These are phyloP conservation scores for Crotalus horridus DNA, from an alignment of 2,113 vertebrate genomes.

Conservation along the genomic window DNA sequence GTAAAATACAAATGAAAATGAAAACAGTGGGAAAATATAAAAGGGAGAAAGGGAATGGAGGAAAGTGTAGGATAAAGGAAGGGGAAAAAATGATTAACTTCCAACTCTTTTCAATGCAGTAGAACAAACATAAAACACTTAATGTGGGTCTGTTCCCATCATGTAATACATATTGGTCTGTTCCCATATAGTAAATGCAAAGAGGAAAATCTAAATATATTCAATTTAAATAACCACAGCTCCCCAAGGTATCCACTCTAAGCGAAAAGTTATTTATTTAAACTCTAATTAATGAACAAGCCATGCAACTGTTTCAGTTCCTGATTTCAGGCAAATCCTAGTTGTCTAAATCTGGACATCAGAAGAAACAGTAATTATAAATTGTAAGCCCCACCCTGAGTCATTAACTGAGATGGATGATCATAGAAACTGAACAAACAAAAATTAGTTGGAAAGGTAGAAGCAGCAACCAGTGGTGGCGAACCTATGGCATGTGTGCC, in stretches of 20 bases:
- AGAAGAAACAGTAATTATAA: neutral
- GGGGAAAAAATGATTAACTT: too few relatives aligned
- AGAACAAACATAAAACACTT: too few relatives aligned
- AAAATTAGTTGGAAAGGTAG: neutral
- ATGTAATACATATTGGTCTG: too few relatives aligned
- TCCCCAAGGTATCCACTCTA: neutral
- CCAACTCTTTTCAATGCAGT: too few relatives aligned
- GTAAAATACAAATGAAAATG: too few relatives aligned
- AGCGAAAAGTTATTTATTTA: neutral
- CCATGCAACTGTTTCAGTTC: neutral
- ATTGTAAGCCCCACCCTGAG: too few relatives aligned
- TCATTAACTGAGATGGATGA: too few relatives aligned
- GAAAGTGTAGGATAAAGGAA: too few relatives aligned
- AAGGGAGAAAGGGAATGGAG: too few relatives aligned
- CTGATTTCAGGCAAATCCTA: neutral
- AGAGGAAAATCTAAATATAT: neutral
- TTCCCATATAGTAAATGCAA: neutral
- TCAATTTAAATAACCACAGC: neutral
- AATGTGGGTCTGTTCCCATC: neutral
- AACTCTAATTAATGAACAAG: neutral
- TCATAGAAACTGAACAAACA: too few relatives aligned
- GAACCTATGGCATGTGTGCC: too few relatives aligned
- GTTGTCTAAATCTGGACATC: neutral
- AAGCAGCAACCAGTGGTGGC: neutral
- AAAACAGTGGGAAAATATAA: too few relatives aligned